Evolutionary conservation across 2,113 vertebrate genomes (phyloP), one percentile per base, ranked within the genome.

Genomic region (Pontoporia blainvillei): DNA sequence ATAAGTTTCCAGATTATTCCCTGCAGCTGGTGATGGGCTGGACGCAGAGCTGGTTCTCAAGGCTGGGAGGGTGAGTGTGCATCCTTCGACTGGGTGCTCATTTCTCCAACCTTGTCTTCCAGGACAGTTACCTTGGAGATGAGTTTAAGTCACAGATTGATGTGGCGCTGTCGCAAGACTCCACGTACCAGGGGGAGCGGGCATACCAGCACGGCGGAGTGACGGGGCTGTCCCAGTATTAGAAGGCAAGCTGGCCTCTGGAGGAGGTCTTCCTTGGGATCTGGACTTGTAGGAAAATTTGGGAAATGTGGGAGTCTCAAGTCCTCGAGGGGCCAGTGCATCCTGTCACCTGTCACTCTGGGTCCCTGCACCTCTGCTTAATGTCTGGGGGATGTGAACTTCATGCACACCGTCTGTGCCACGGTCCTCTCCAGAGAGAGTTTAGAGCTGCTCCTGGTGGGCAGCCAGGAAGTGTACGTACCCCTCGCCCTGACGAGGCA

Each of bases 131-230:
- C 98, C 99, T 99, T 96, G 99, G 99, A 18, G 99, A 99, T 95
- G 99, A 99, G 99, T 99, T 99, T 98, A 99, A 99, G 98, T 99
- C 99, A 92, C 99, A 99, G 98, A 99, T 99, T 29, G 99, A 99
- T 6, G 99, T 99, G 99, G 99, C 99, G 11, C 98, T 99, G 98
- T 99, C 99, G 18, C 99, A 99, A 98, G 99, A 99, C 98, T 99
- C 99, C 34, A 99, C 99, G 17, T 99, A 99, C 99, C 99, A 99
- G 99, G 99, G 99, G 49, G 99, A 99, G 98, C 99, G 99, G 95
- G 99, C 99, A 0, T 99, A 99, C 99, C 99, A 99, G 98, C 99
- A 99, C 92, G 99, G 99, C 88, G 99, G 99, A 94, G 99, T 99
- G 98, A 99, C 99, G 85, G 99, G 99, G 98, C 99, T 99, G 99